phyloP scores from a whole-genome alignment of 2,113 vertebrate genomes.

The Tinamus guttatus region DNA sequence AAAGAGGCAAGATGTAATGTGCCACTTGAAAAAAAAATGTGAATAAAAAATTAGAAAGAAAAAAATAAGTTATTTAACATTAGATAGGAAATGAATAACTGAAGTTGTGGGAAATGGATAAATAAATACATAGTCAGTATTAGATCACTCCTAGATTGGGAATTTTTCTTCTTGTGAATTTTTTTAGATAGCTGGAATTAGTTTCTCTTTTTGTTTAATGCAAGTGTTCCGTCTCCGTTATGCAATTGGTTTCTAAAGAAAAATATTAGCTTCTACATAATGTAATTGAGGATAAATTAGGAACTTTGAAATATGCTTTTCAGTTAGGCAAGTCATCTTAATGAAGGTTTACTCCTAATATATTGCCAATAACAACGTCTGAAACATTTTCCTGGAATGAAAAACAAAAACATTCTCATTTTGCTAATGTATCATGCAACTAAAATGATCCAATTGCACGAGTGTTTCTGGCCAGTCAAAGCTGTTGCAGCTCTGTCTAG shows the following conservation, averaged over 20 bases:
- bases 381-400: constrained; percentile 71
- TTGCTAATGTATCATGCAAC: constrained; percentile 48
- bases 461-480: constrained; percentile 3
- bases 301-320: constrained; percentile 64
- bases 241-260: constrained; percentile 39
- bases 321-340: constrained; percentile 35
- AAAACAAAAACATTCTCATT: constrained; percentile 60
- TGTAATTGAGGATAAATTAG: constrained; percentile 36
- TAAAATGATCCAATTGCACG: constrained; percentile 37
- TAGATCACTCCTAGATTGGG: not conserved
- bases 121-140: not conserved
- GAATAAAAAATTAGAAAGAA: not conserved
- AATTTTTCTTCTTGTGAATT: not conserved
- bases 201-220: not conserved
- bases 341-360: constrained; percentile 39
- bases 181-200: not conserved
- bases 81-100: not conserved
- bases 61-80: not conserved
- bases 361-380: constrained; percentile 35
- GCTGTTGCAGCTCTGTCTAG: not conserved
- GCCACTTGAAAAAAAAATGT: not conserved
- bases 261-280: constrained; percentile 57
- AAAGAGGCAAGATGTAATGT: not conserved
- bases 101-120: not conserved
- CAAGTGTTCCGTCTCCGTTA: constrained; percentile 4